Base-by-base conservation (phyloP, 2,113 vertebrate species). In the Eclectus roratus region DNA sequence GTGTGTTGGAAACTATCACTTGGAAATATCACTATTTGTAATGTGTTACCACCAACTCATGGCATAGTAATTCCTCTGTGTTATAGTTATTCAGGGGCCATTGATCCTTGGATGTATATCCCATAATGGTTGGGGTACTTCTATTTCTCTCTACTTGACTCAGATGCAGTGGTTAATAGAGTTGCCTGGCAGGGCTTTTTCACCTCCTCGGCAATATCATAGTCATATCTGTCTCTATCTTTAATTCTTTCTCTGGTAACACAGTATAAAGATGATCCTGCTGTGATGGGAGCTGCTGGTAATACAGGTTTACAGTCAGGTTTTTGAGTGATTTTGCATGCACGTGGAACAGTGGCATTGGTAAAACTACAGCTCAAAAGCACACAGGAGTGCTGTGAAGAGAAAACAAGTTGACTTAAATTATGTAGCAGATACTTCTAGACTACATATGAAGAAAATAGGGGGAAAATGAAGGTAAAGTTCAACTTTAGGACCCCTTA, bases 71-170 rank as follows among this genome's bases (percentile, higher is more conserved):
- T 14, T 31, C 53, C 28, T 83, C 27, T 19, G 2, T 24, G 25
- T 1, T 1, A 6, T 3, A 50, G 9, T 13, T 70, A 27, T 2
- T 15, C 4, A 41, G 16, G 8, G 9, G 20, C 11, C 3, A 3
- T 5, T 65, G 5, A 1, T 64, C 28, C 41, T 83, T 69, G 20
- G 25, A 5, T 39, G 43, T 70, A 17, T n/a, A 33, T 24, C 53
- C 10, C 1, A 0, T 17, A 31, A 21, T 7, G 25, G 10, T 2
- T 39, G 55, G 3, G 13, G 9, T 5, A 56, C 39, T 71, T 83
- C 37, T 44, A 4, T 33, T 50, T 86, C 39, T 35, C 18, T 79
- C 15, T 16, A 6, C 24, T 44, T 63, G 60, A 29, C 49, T 49
- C 14, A 6, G 2, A 53, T 24, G 27, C 27, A 61, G 16, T 1